Evolutionary conservation across 2,113 vertebrate genomes (phyloP), one percentile per base, ranked within the genome.

Genomic region (Octodon degus): DNA sequence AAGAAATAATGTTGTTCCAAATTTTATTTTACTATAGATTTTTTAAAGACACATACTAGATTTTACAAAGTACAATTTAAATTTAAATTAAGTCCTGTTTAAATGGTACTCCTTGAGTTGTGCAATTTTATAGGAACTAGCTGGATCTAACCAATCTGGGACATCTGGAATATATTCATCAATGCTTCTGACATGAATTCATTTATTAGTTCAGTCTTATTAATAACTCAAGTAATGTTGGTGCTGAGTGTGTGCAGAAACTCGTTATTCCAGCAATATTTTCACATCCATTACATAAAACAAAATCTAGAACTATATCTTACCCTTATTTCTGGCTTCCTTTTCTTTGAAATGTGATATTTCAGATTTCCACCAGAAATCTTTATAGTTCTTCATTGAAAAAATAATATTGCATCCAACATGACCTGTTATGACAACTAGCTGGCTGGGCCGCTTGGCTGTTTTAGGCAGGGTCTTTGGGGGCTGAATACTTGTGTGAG

Each of bases 311-410:
- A 90, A 91, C 58, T 53, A 1, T 37, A 82, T 53, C 32, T 90
- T 93, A 76, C 50, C 85, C 77, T 86, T 93, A 87, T 88, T 90
- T 92, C 47, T 92, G 53, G 4, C 32, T 81, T 80, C 24, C 72
- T 93, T 96, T 96, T 72, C 80, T 89, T 89, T 79, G 43, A 88
- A 8, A 55, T 68, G 0, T 22, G 7, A 89, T 93, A 25, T 0
- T 80, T 76, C 5, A n/a, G 17, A 65, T 74, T 79, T 89, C 80
- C 20, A 82, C 27, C 14, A 85, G 58, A 77, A 84, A 77, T 37
- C 22, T 53, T 62, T 55, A 84, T 30, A 50, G 34, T 87, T 97
- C 50, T 88, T 0, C 30, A 55, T 24, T 25, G 13, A 94, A 83
- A 77, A 55, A 91, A 85, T 76, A 82, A 89, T 63, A 70, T 62